phyloP scores from a whole-genome alignment of 2,888 invertebrate genomes.

The Drosophila niveifrons region DNA sequence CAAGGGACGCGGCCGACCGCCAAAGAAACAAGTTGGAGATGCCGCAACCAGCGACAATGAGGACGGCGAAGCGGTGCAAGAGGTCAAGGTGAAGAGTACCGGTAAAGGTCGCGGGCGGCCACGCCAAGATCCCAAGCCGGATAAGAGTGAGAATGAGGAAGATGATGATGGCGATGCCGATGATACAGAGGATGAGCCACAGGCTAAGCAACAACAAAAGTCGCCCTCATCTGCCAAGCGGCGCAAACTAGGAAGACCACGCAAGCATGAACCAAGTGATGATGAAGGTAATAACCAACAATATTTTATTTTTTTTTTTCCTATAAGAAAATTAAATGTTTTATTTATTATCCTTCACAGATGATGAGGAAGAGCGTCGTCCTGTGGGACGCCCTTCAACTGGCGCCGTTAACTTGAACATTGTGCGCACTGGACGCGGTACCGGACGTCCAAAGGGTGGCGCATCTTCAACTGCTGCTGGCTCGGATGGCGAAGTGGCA shows the following conservation, averaged over 20 bases:
- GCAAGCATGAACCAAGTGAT: constrained; percentile 71
- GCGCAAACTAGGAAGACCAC: constrained; percentile 73
- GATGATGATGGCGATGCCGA: constrained; percentile 17
- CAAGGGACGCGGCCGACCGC: constrained; percentile 68
- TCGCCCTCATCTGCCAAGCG: constrained; percentile 55
- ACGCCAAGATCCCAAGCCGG: constrained; percentile 43
- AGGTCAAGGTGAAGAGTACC: neutral
- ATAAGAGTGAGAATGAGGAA: constrained; percentile 35
- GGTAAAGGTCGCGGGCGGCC: constrained; percentile 78
- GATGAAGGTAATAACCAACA: constrained; percentile 53
- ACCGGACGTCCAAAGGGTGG: constrained; percentile 76
- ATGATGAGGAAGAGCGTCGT: constrained; percentile 67
- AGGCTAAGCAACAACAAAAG: constrained; percentile 30
- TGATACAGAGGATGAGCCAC: constrained; percentile 27
- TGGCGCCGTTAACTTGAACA: constrained; percentile 75
- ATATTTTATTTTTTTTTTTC: neutral
- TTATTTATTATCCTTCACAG: constrained; percentile 6
- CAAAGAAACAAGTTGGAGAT: constrained; percentile 34
- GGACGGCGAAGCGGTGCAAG: constrained; percentile 31
- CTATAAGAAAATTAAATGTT: neutral
- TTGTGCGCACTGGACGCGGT: constrained; percentile 75
- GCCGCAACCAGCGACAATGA: constrained; percentile 32
- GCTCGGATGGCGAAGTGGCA: constrained; percentile 40
- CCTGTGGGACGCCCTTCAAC: constrained; percentile 77
- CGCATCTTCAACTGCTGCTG: constrained; percentile 6